Evolutionary conservation across 2,797 vertebrate genomes (phyloP), one percentile per base, ranked within the genome.

Genomic region (Galaxias olidus): DNA sequence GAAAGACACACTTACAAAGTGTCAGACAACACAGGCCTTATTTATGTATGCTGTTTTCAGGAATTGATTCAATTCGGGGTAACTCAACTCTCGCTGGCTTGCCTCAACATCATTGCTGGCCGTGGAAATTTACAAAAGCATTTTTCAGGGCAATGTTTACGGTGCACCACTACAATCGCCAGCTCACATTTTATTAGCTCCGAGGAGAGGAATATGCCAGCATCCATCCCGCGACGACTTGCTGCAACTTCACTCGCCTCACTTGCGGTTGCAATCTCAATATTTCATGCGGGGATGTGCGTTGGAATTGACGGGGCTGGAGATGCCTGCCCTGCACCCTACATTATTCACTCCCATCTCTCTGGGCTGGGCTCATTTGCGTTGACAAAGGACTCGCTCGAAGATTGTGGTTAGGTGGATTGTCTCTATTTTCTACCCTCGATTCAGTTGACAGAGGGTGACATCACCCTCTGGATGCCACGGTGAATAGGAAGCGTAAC

Each of bases 301-400:
- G 56, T 66, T 55, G 76, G 68, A 82, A 86, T 75, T 0, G 66
- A 78, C 76, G 74, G 73, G 73, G 74, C 62, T 66, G 62, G 60
- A 48, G 58, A 63, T 59, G 63, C 75, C 74, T 76, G 74, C 59
- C 72, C 57, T 30, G 63, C 68, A 60, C 70, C 72, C 71, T 86
- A 71, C 85, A 90, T 89, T 87, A 88, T 89, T 88, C 86, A 89
- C 77, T 72, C 75, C 64, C 69, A 58, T 83, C 82, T 86, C 81
- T 76, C 76, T 72, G 66, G 79, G 58, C 74, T 20, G 56, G 76
- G 71, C 76, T 86, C 85, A 84, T 88, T 84, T 87, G 75, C 87
- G 82, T 88, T 87, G 89, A 86, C 84, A 87, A 90, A 80, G 77
- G 82, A 72, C 71, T 76, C 79, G 82, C 77, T 69, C 69, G 47